Percentiles rank a stretch among this genome's conserved stretches.
phyloP scores from a whole-genome alignment of 2,797 vertebrate species.

The Enteromius treurensis region DNA sequence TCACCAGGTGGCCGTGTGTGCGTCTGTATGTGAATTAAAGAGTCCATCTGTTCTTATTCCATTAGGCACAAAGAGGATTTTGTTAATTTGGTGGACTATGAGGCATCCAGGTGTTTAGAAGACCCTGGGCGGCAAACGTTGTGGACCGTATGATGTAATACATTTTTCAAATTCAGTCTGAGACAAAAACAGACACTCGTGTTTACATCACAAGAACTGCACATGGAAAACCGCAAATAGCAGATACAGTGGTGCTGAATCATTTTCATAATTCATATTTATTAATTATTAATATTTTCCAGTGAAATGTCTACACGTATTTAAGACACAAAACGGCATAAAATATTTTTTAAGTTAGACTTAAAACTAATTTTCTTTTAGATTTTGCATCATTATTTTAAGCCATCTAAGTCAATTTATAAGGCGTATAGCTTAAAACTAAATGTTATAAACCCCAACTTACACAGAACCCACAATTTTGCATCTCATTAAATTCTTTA shows the following conservation, averaged over 20 bases:
- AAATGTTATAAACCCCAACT: too few species aligned
- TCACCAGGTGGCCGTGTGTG: conserved; percentile 27
- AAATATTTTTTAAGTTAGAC: background rate
- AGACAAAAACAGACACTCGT: conserved; percentile 6
- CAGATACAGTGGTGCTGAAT: background rate
- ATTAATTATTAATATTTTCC: background rate
- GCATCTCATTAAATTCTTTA: background rate
- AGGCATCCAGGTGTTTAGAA: conserved; percentile 13
- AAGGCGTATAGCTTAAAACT: background rate
- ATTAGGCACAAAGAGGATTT: conserved; percentile 19
- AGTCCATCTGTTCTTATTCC: conserved; percentile 40
- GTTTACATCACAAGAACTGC: background rate
- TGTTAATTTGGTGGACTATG: background rate
- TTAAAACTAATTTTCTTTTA: background rate
- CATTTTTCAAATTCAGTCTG: background rate
- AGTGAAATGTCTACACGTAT: background rate
- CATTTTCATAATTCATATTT: background rate
- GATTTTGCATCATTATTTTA: background rate
- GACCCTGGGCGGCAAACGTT: conserved; percentile 9
- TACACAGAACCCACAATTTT: background rate
- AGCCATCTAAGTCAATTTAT: background rate
- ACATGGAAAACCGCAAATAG: background rate
- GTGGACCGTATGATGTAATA: conserved; percentile 1
- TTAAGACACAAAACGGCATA: background rate
- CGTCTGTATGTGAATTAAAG: conserved; percentile 3